Percentiles rank a stretch among this genome's conserved stretches.
phyloP scores from a whole-genome alignment of 2,113 vertebrate species.

The Kryptolebias marmoratus region DNA sequence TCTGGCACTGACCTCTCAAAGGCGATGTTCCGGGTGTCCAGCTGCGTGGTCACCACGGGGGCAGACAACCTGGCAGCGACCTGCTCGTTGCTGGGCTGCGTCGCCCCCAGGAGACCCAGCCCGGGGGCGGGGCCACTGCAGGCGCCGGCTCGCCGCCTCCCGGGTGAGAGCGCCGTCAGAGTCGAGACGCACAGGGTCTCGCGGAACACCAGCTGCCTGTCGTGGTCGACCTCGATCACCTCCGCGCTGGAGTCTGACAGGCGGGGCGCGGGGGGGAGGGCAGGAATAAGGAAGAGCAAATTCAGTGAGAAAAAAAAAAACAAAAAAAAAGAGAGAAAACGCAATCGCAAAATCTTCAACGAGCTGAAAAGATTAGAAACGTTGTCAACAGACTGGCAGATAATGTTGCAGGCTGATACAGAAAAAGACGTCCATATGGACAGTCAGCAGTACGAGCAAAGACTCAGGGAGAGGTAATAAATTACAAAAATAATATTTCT shows the following conservation, averaged over 20 bases:
- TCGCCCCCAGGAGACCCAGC: constrained; percentile 86
- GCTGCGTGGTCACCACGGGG: constrained; percentile 93
- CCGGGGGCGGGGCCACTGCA: constrained; percentile 60
- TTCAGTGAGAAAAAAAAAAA: background rate
- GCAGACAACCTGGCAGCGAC: constrained; percentile 91
- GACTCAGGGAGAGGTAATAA: background rate
- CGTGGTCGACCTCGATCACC: constrained; percentile 98
- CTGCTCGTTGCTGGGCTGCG: constrained; percentile 95
- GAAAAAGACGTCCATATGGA: background rate
- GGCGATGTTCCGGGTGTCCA: constrained; percentile 96
- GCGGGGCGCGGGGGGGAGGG: background rate
- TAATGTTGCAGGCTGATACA: background rate
- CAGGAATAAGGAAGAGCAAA: background rate
- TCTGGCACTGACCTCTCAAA: constrained; percentile 89
- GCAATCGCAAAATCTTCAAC: background rate
- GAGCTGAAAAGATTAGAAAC: background rate
- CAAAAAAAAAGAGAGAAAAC: background rate
- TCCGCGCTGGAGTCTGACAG: constrained; percentile 88
- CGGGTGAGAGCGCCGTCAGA: constrained; percentile 70
- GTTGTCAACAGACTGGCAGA: background rate
- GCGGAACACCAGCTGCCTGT: constrained; percentile 91
- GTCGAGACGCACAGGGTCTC: constrained; percentile 90
- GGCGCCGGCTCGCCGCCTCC: constrained; percentile 57
- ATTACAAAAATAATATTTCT: too few relatives aligned
- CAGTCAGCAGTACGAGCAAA: background rate